Evolutionary conservation across 2,113 vertebrate species (phyloP).

Genomic region (Coturnix japonica): DNA sequence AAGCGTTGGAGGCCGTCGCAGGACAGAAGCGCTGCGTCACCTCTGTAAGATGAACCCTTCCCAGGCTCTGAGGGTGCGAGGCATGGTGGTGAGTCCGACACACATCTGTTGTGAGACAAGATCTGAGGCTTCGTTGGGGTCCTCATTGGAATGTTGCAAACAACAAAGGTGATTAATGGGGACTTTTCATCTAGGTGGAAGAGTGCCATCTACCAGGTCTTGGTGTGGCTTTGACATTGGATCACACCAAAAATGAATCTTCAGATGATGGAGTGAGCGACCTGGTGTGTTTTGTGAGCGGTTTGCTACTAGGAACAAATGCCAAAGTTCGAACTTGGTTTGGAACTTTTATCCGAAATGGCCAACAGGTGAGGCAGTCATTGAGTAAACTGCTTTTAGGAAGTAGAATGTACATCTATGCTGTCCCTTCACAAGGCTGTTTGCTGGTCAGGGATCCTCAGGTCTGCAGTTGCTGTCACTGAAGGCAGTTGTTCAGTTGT

Average conservation of each 20-base stretch:
- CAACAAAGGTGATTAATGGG: not conserved
- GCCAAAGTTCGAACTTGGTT: conserved; percentile 98
- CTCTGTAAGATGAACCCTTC: conserved; percentile 98
- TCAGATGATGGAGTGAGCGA: conserved; percentile 94
- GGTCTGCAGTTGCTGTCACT: not conserved
- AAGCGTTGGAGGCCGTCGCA: conserved; percentile 91
- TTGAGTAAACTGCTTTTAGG: not conserved
- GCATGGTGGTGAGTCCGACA: conserved; percentile 92
- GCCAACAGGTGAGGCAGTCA: conserved; percentile 87
- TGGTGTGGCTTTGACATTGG: conserved; percentile 94
- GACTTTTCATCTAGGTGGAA: conserved; percentile 83
- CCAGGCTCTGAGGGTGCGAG: conserved; percentile 94
- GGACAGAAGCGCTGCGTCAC: conserved; percentile 93
- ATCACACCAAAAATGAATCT: conserved; percentile 90
- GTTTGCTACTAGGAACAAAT: conserved; percentile 95
- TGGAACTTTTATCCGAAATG: conserved; percentile 97
- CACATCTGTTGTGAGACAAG: accelerated
- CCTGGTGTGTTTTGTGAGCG: conserved; percentile 95
- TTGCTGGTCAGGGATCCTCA: accelerated
- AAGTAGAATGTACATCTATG: not conserved
- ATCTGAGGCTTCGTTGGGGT: accelerated
- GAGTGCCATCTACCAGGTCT: conserved; percentile 97
- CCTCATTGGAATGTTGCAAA: not conserved
- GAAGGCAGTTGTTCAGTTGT: not conserved
- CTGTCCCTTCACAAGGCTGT: accelerated